Evolutionary conservation across 2,113 vertebrate genomes (phyloP).

Genomic region (Panthera leo): DNA sequence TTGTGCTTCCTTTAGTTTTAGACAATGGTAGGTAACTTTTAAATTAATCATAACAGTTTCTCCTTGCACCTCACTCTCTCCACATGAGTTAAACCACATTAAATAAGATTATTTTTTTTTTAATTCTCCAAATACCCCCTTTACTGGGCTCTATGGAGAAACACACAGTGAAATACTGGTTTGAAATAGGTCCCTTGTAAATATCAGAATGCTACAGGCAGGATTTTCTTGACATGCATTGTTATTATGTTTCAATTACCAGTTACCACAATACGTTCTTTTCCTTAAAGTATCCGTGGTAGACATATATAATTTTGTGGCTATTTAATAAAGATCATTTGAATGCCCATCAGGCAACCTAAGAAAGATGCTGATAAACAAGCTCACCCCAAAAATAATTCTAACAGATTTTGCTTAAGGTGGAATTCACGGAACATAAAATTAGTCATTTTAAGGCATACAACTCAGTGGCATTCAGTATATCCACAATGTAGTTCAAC

Average conservation of each 20-base stretch:
- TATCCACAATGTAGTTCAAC: neutral
- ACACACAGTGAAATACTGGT: neutral
- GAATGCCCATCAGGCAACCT: neutral
- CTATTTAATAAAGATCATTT: neutral
- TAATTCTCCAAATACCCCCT: neutral
- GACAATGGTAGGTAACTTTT: neutral
- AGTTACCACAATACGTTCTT: neutral
- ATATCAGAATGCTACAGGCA: neutral
- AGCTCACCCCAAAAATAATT: neutral
- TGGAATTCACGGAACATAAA: neutral
- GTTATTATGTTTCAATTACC: neutral
- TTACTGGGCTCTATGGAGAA: neutral
- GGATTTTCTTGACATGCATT: neutral
- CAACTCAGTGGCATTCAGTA: neutral
- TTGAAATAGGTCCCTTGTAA: neutral
- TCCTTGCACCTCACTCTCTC: neutral
- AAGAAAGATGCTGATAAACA: neutral
- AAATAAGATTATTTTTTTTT: neutral
- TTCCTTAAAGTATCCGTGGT: neutral
- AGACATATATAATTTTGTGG: neutral
- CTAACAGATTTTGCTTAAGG: neutral
- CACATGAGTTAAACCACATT: neutral
- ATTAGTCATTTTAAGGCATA: neutral
- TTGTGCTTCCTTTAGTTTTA: neutral
- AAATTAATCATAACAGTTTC: neutral